Evolutionary conservation across 2,113 vertebrate genomes (phyloP), one percentile per base, ranked within the genome.

Genomic region (Anhinga anhinga): DNA sequence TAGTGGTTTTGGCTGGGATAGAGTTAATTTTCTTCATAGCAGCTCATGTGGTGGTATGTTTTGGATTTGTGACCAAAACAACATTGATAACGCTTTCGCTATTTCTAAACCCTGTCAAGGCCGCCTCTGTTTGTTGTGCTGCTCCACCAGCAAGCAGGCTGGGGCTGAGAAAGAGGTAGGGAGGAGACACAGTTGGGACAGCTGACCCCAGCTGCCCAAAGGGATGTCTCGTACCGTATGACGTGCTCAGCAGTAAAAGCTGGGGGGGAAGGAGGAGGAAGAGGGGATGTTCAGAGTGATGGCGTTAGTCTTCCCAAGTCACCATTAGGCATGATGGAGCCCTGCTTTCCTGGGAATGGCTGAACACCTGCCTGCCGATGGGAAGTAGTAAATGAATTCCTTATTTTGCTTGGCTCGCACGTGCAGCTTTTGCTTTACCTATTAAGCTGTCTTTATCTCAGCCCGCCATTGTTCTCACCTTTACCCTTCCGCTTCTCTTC

Each of bases 301-400:
- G 52, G 12, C 2, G 3, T 59, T 76, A 62, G 62, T 77, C 52
- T 84, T 73, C 66, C 49, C 10, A 11, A 69, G 65, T 15, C n/a
- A 15, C 55, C 0, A 0, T 27, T 50, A 6, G 2, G 2, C 0
- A 0, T 62, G 77, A 63, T 18, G 36, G n/a, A 74, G 44, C 29
- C 55, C 13, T 14, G 55, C 59, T 73, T 27, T 55, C 67, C 50
- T 63, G 72, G 38, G 17, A 18, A 12, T 49, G 23, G 29, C 77
- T 65, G 56, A 61, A 9, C 77, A 20, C 27, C 45, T 17, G 25
- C 61, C 56, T 1, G 0, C 13, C 0, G 0, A 14, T 65, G 66
- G 55, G n/a, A 73, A 70, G 32, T 9, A 63, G n/a, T 40, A 14
- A 90, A 83, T 27, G 0, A 70, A 74, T 83, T 66, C 29, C 26